Evolutionary conservation across 2,888 invertebrate genomes (phyloP), one percentile per base, ranked within the genome.

Genomic region (Mesorhabditis belari): DNA sequence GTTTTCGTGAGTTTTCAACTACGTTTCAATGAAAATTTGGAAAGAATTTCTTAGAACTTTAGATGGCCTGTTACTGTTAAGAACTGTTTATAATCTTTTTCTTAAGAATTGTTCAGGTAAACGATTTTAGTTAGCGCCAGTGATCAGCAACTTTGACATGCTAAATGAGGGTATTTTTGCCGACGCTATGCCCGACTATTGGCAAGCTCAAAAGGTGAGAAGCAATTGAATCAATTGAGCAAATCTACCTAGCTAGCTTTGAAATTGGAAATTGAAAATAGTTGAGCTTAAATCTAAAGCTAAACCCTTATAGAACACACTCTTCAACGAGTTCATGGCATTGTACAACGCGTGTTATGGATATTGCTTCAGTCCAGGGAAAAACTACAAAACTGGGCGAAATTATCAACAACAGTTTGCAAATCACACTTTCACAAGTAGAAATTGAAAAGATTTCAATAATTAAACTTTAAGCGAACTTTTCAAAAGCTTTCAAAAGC

Each of bases 291-390:
- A 9, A 35, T n/a, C 44, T n/a, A 35, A 35, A 24, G 23, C 17
- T 25, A 21, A 17, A 4, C 21, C 17, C 35, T 35, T 35, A 17
- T n/a, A 35, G 44, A 21, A 70, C 69, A 44, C 57, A 4, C 49
- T 29, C 9, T 55, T 57, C 35, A 50, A 62, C 6, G 29, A 52
- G 2, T 66, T 58, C 26, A 55, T 59, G 4, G 35, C 64, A 12
- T 55, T 60, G 4, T 71, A 74, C 63, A 61, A 63, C 19, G 65
- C 71, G 9, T 73, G 73, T 55, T 73, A 64, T 61, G 65, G 58
- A 24, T 69, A 64, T 55, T 67, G 70, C 49, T 63, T 53, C 9
- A 66, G 61, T 2, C 35, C 50, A 1, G 25, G 23, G 57, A 57
- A 44, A 12, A 53, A 56, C 51, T 50, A 52, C 21, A 51, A 26